Evolutionary conservation across 2,888 invertebrate genomes (phyloP).

Genomic region (Stenolophus ochropezus): DNA sequence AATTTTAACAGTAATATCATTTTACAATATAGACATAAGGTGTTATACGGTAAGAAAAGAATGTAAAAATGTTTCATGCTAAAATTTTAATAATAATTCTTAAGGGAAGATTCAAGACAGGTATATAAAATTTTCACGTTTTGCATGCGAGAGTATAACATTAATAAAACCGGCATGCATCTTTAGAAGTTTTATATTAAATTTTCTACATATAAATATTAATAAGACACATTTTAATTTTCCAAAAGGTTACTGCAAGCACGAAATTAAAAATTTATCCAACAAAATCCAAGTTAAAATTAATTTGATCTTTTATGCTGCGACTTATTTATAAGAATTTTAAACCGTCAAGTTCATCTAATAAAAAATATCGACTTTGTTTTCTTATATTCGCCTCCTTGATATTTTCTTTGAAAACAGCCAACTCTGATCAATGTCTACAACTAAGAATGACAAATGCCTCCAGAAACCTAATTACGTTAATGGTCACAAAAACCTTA

Average conservation of each 20-base stretch:
- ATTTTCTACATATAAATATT: conserved; percentile 43
- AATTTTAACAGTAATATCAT: background rate
- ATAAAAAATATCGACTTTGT: background rate
- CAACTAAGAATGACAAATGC: conserved; percentile 24
- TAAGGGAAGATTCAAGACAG: background rate
- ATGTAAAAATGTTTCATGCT: background rate
- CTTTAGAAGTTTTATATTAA: conserved; percentile 38
- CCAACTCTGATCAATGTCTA: conserved; percentile 5
- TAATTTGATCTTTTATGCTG: conserved; percentile 28
- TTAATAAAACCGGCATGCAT: conserved; percentile 22
- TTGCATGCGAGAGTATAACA: background rate
- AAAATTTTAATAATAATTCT: conserved; percentile 11
- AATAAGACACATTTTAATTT: conserved; percentile 31
- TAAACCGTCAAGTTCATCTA: too few species aligned
- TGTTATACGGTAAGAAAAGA: background rate
- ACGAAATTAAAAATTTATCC: conserved; percentile 37
- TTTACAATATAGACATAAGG: background rate
- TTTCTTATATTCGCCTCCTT: conserved; percentile 15
- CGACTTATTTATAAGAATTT: conserved; percentile 17
- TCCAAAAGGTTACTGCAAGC: conserved; percentile 6
- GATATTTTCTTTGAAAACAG: conserved; percentile 30
- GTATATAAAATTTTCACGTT: conserved; percentile 30
- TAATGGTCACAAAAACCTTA: conserved; percentile 43
- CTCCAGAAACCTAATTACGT: conserved; percentile 27
- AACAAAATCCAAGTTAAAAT: conserved; percentile 31